phyloP scores from a whole-genome alignment of 2,888 invertebrate species.

The Tineola bisselliella region DNA sequence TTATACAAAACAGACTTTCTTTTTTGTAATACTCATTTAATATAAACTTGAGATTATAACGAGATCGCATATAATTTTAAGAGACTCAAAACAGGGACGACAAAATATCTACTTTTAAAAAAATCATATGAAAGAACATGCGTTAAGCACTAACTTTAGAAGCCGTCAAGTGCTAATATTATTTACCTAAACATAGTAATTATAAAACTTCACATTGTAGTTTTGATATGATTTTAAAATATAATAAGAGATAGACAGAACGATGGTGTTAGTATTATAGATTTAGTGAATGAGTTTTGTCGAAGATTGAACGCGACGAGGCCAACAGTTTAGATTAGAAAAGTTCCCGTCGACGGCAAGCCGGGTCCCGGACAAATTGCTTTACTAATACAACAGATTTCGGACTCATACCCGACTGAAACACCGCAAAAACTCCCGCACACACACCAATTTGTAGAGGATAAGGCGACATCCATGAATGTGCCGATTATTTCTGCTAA shows the following conservation, averaged over 20 bases:
- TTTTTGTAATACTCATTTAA: no score
- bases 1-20: neutral
- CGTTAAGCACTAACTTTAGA: no score
- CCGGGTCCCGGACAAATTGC: slow-evolving; percentile 51
- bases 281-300: slow-evolving; percentile 25
- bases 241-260: neutral
- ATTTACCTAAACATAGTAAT: no score
- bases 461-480: slow-evolving; percentile 11
- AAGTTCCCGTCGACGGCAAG: slow-evolving; percentile 42
- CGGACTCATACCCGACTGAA: slow-evolving; percentile 26
- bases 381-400: slow-evolving; percentile 62
- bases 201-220: no score
- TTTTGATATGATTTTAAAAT: neutral
- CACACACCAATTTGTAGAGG: slow-evolving; percentile 5
- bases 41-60: no score
- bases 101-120: no score
- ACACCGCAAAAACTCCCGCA: slow-evolving; percentile 34
- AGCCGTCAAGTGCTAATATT: no score
- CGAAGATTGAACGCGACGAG: slow-evolving; percentile 42
- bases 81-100: no score
- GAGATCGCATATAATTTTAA: no score
- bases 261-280: neutral
- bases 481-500: slow-evolving; percentile 11
- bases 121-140: no score
- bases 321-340: slow-evolving; percentile 62